Evolutionary conservation across 2,797 vertebrate species (phyloP), one percentile per base, ranked within the genome.

Genomic region (Lepilemur septentrionalis): DNA sequence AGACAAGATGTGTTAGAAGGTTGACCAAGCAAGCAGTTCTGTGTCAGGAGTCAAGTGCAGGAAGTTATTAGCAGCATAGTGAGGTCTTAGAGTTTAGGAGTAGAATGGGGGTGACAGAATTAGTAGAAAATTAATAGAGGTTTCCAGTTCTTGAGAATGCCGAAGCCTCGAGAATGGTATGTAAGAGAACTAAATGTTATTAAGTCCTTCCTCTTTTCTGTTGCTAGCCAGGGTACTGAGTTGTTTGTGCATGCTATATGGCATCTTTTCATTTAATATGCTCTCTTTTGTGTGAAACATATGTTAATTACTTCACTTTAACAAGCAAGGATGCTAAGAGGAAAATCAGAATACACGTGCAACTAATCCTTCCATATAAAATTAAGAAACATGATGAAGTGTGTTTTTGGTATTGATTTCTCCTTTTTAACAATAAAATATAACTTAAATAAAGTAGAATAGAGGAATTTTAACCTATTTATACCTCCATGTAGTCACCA

Each of bases 401-500:
- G 22, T 79, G 48, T 20, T 55, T 61, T 70, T n/a, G 35, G 63
- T 38, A 25, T 23, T 52, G 55, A 48, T 23, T 81, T 50, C 12
- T 63, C 41, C 38, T n/a, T 18, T 63, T 80, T 30, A 85, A 80
- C 23, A 83, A 30, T 28, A 10, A 76, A 30, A 12, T 22, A 55
- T 89, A 86, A 67, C 50, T 89, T 89, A 76, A 86, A 80, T 82
- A 61, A 5, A 48, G n/a, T 73, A 50, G 38, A 78, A 90, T 82
- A 59, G 65, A 38, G 57, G 20, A 80, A 59, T 70, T 69, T 69
- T 73, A 46, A 43, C n/a, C 7, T 35, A 4, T 82, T 23, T 85
- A 20, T 78, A 48, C n/a, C 7, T 14, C 10, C 38, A 32, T 18
- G 9, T 76, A 30, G 48, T 59, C n/a, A 81, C 6, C 2, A 75